Conservation (phyloP, 1,140 invertebrate genomes). For the Pseudomyrmex dendroicus region DNA sequence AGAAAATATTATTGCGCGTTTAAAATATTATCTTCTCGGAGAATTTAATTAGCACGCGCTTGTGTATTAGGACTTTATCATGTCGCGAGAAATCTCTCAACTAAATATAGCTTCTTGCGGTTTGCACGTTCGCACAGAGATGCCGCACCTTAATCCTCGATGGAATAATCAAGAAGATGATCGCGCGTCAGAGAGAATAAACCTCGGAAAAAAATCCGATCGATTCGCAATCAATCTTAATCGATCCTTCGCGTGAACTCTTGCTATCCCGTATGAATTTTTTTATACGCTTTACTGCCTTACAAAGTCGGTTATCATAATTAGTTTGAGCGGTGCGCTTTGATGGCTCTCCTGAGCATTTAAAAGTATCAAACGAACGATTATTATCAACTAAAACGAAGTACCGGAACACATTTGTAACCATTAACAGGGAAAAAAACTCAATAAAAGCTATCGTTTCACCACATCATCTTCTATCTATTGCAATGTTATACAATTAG, state of each 20-base stretch:
- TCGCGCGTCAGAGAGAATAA: neutral
- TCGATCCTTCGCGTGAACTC: neutral
- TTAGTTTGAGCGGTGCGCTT: neutral
- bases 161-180: constrained; percentile 31
- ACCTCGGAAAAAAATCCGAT: neutral
- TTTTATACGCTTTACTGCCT: constrained; percentile 7
- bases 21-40: constrained; percentile 2
- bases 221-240: constrained; percentile 33
- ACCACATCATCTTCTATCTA: neutral
- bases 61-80: constrained; percentile 31
- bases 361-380: constrained; percentile 1
- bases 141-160: constrained; percentile 7
- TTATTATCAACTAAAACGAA: neutral
- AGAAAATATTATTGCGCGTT: neutral
- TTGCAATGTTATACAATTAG: no score
- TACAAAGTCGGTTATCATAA: neutral
- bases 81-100: neutral
- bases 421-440: neutral
- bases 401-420: neutral
- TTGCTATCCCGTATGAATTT: neutral
- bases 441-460: neutral
- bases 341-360: constrained; percentile 1
- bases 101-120: constrained; percentile 23
- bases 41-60: constrained; percentile 56
- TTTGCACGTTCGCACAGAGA: constrained; percentile 5